These are phyloP conservation scores for Acanthurus tractus DNA, from an alignment of 2,797 vertebrate genomes.

Conservation along the genomic window DNA sequence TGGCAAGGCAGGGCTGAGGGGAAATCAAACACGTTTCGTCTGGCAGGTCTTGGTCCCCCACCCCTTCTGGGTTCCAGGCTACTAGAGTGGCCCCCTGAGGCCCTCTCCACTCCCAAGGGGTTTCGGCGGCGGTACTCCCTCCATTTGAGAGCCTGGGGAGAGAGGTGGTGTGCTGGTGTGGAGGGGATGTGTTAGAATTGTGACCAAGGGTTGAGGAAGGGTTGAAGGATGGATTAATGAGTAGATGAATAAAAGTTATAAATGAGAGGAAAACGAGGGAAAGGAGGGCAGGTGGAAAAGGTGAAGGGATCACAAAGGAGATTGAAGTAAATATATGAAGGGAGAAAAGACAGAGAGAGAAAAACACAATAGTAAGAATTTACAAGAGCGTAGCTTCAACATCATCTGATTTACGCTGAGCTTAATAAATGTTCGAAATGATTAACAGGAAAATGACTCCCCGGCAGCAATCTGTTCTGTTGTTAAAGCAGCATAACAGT, in stretches of 20 bases:
- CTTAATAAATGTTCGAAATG: neutral
- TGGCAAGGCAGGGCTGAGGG: conserved; percentile 83
- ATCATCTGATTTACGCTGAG: conserved; percentile 5
- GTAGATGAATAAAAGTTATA: neutral
- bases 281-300: neutral
- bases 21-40: conserved; percentile 93
- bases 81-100: conserved; percentile 70
- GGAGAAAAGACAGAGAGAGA: conserved; percentile 41
- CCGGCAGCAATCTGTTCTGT: neutral
- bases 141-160: conserved; percentile 98
- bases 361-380: conserved; percentile 55
- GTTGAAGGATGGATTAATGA: conserved; percentile 11
- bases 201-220: neutral
- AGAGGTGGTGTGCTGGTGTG: conserved; percentile 92
- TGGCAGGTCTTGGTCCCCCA: conserved; percentile 78
- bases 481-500: neutral
- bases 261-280: neutral
- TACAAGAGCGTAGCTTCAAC: conserved; percentile 12
- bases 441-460: neutral
- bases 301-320: conserved; percentile 10
- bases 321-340: conserved; percentile 35
- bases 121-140: conserved; percentile 95
- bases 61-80: conserved; percentile 84
- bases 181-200: conserved; percentile 26
- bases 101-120: conserved; percentile 90